Evolutionary conservation across 2,888 invertebrate species (phyloP), one percentile per base, ranked within the genome.

Genomic region (Noctua janthina): DNA sequence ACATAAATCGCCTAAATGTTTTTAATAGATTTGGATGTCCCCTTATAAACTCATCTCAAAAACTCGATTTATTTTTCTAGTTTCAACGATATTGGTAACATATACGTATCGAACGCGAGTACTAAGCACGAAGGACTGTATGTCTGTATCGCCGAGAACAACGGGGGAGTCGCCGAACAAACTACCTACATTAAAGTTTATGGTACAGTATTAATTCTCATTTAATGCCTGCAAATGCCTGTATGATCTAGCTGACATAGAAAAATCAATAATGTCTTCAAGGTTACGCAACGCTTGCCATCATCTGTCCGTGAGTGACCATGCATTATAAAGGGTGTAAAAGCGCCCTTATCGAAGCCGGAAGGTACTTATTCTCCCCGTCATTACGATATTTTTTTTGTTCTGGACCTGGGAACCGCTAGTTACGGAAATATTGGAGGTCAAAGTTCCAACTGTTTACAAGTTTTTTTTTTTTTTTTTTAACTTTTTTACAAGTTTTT

Each of bases 131-230:
- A 97, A 75, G 98, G 98, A 0, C 89, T 93, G 13, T 98, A 97
- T 90, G 92, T 94, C 5, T 98, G 98, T 88, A 92, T 97, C 10
- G 98, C 97, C 0, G 96, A 97, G 84, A 98, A 98, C 90, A 89
- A 95, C 8, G 97, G 96, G 0, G 98, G 98, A 0, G 86, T 94
- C 2, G 93, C 95, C 6, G 93, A 92, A 82, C 97, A 96, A 89
- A 88, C 91, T 11, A 95, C 94, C 46, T 90, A 92, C 69, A 86
- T 97, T 2, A 92, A 91, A 78, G 92, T 97, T 1, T 92, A 95
- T 82, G 96, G 97, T 97, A 93, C 91, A 6, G 51, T 68, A 35
- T 62, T 29, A 7, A 13, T 72, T 54, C 13, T n/a, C n/a, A n/a
- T 49, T n/a, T 10, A 46, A 29, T 23, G 8, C 15, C 46, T 46